Percentiles rank a stretch among this genome's conserved stretches.
Evolutionary conservation across 2,797 vertebrate genomes (phyloP).

Genomic region (Myoxocephalus aenaeus): DNA sequence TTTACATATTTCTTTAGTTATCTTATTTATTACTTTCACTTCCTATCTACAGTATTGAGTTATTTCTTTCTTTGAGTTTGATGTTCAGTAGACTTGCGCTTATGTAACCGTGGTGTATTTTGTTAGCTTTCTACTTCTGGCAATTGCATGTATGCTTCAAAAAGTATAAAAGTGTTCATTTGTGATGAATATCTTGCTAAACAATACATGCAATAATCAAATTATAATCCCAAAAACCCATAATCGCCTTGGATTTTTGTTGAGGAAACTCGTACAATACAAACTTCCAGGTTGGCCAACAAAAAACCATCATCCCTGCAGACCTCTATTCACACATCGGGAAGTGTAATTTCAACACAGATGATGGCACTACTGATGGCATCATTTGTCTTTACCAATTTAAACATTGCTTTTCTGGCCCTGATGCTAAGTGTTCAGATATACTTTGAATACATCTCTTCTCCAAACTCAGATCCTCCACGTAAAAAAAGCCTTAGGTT

Average conservation of each 20-base stretch:
- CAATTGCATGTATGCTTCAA: background rate
- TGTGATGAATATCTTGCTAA: background rate
- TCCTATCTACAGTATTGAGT: no score
- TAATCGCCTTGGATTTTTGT: background rate
- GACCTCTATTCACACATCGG: conserved; percentile 10
- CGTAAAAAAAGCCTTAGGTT: background rate
- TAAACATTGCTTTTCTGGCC: background rate
- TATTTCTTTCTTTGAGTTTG: no score
- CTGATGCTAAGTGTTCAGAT: background rate
- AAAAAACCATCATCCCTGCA: background rate
- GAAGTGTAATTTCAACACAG: background rate
- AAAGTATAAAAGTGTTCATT: background rate
- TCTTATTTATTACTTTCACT: no score
- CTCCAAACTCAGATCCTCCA: background rate
- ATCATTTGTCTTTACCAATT: background rate
- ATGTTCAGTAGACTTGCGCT: no score
- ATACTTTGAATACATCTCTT: background rate
- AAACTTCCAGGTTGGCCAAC: background rate
- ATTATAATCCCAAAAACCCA: background rate
- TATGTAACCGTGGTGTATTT: no score
- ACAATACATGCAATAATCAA: background rate
- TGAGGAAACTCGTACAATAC: background rate
- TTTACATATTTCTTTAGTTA: no score
- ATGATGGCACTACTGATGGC: background rate
- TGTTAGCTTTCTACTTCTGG: no score